These are phyloP conservation scores for Poicephalus meyeri DNA, from an alignment of 2,113 vertebrate genomes.

Conservation along the genomic window DNA sequence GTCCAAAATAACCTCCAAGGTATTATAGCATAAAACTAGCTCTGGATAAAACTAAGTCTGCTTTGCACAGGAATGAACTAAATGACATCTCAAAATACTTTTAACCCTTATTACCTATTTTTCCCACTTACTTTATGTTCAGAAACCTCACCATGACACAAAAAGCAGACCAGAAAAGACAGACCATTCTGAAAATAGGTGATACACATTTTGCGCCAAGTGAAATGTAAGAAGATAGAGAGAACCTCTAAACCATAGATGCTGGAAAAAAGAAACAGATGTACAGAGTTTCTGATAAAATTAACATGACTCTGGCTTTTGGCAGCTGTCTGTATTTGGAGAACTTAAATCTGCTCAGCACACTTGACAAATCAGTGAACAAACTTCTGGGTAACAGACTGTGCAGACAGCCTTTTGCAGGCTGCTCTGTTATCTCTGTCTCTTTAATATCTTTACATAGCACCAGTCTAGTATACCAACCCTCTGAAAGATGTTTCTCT, in stretches of 20 bases:
- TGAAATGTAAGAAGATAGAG: neutral
- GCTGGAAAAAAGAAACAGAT: neutral
- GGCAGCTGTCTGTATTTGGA: neutral
- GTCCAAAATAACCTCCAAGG: neutral
- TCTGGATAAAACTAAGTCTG: neutral
- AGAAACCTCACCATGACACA: neutral
- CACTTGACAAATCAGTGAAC: neutral
- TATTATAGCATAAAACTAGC: neutral
- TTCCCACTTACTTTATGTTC: rapidly evolving
- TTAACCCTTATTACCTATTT: neutral
- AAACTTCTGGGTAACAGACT: neutral
- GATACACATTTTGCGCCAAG: neutral
- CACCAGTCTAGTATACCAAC: neutral
- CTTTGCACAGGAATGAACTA: neutral
- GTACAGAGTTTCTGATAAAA: neutral
- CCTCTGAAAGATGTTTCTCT: neutral
- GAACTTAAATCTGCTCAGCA: neutral
- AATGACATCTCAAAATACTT: neutral
- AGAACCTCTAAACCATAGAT: neutral
- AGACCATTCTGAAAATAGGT: neutral
- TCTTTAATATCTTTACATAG: neutral
- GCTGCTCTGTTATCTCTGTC: neutral
- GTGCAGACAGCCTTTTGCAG: neutral
- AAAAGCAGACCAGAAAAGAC: neutral
- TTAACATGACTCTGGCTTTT: neutral